phyloP scores from a whole-genome alignment of 2,888 invertebrate species.

The Dynastes hyllus region DNA sequence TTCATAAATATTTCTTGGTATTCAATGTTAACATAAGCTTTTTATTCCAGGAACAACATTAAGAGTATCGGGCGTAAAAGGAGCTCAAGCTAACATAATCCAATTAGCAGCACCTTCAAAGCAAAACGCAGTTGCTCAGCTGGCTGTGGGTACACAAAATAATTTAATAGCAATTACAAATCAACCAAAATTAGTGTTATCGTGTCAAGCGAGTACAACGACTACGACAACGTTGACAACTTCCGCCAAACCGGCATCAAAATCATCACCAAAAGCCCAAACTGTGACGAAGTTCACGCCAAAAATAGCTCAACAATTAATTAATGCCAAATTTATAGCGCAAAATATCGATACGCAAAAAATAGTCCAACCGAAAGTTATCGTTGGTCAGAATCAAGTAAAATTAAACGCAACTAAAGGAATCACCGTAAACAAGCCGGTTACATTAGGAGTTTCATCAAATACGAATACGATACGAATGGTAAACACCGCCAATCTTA shows the following conservation, averaged over 20 bases:
- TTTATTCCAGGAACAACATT: conserved; percentile 69
- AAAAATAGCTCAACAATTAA: conserved; percentile 69
- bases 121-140: conserved; percentile 69
- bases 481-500: conserved; percentile 72
- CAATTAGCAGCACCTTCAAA: conserved; percentile 71
- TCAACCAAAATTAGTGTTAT: conserved; percentile 68
- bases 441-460: conserved; percentile 62
- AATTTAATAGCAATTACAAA: conserved; percentile 69
- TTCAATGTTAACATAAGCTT: background rate
- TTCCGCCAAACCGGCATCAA: conserved; percentile 60
- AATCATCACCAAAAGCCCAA: conserved; percentile 60
- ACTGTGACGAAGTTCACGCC: conserved; percentile 65
- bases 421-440: conserved; percentile 61
- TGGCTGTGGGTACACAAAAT: conserved; percentile 73
- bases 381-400: conserved; percentile 65
- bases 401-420: conserved; percentile 62
- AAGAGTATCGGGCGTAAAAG: conserved; percentile 71
- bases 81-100: conserved; percentile 72
- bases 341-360: conserved; percentile 66
- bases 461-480: conserved; percentile 70
- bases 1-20: background rate
- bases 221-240: conserved; percentile 60
- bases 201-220: conserved; percentile 63
- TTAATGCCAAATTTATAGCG: conserved; percentile 71
- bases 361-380: conserved; percentile 63